Evolutionary conservation across 2,797 vertebrate species (phyloP), one percentile per base, ranked within the genome.

Genomic region (Rhabdophis nuchalis): DNA sequence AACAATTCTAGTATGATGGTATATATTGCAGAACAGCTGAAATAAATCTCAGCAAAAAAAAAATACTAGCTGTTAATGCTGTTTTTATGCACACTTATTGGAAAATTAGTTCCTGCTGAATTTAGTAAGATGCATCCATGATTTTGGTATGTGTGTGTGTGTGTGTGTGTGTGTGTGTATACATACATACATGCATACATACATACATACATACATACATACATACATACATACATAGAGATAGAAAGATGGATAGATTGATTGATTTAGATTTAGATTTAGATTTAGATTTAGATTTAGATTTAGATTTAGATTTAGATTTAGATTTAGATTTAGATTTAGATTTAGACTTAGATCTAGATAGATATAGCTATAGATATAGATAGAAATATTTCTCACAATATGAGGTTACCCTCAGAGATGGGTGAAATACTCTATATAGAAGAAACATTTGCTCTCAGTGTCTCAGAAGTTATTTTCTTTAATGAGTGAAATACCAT

Each of bases 51-150:
- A 52, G 29, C 18, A 4, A 41, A 88, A 93, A 93, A 64, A 61
- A 0, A 0, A 32, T 61, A 50, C 4, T 5, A 29, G 36, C 27
- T 50, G 64, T 52, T 0, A 3, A 57, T 60, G 13, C 41, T 41
- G 56, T 25, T 89, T 58, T 57, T 56, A 36, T 88, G 68, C n/a
- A 61, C 2, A 88, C 9, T 29, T 60, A 53, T 57, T 85, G 41
- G 57, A 52, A 92, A 85, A 85, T 12, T 54, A 53, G 3, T 6
- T 56, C 32, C 36, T 29, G 27, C n/a, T 77, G 8, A 77, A 88
- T 53, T 86, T 61, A 46, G 9, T 82, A 82, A 82, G 72, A 46
- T 82, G 36, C 20, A 82, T 23, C 68, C 68, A 77, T 77, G 68
- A 77, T 36, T 77, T 72, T 72, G 68, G 14, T 57, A 1, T 57